phyloP scores from a whole-genome alignment of 2,888 invertebrate species.

The Scaptodrosophila latifasciaeformis region DNA sequence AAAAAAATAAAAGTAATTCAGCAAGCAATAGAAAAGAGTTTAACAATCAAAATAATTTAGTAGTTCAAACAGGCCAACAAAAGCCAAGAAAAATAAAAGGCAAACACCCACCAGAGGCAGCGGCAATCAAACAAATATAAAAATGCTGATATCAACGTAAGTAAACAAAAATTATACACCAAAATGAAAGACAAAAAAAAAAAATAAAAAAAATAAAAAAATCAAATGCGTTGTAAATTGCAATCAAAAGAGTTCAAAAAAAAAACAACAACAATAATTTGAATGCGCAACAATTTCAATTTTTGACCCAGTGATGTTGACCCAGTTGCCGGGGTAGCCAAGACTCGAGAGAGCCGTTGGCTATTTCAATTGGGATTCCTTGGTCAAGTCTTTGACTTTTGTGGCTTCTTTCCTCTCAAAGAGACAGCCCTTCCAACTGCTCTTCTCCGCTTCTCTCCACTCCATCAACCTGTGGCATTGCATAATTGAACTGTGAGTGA shows the following conservation, averaged over 20 bases:
- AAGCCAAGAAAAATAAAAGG: constrained; percentile 35
- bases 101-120: constrained; percentile 29
- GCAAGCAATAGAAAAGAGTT: constrained; percentile 4
- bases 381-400: constrained; percentile 5
- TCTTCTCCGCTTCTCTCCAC: constrained; percentile 9
- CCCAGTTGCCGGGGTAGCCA: constrained; percentile 52
- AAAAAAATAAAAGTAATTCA: not conserved
- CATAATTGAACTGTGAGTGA: constrained; percentile 43
- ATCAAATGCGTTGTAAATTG: too few species aligned
- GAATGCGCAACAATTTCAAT: constrained; percentile 19
- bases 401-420: constrained; percentile 29
- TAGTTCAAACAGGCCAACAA: constrained; percentile 47
- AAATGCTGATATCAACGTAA: constrained; percentile 70
- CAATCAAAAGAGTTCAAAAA: constrained; percentile 37
- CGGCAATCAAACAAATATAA: constrained; percentile 25
- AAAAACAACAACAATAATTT: constrained; percentile 6
- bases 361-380: constrained; percentile 8
- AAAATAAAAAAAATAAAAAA: constrained; percentile 29
- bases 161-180: constrained; percentile 40
- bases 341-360: too few species aligned
- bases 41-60: constrained; percentile 20
- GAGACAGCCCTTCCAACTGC: constrained; percentile 11
- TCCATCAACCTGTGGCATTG: constrained; percentile 46
- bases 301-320: constrained; percentile 58
- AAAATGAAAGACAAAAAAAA: constrained; percentile 11